A percentile compares a stretch with the other conserved stretches of the same genome.
Conservation (phyloP, 2,888 invertebrate genomes). For the Oxystoma pomonae region DNA sequence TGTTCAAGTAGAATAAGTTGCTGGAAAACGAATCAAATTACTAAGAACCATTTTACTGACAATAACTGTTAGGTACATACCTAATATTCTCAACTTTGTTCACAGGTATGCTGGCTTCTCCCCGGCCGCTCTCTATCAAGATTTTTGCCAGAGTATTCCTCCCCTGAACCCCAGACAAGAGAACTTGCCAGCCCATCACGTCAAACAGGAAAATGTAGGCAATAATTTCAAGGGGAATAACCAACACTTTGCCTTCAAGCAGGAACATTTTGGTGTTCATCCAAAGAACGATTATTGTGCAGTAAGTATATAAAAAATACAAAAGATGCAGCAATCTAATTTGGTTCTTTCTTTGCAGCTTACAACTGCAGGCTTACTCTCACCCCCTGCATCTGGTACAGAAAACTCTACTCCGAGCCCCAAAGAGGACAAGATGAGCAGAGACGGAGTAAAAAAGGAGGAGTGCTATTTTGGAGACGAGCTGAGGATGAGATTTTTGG, state of each 20-base stretch:
- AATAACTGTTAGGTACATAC: background rate
- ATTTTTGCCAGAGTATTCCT: background rate
- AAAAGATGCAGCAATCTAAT: no score
- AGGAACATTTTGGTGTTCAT: background rate
- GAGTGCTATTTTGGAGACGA: background rate
- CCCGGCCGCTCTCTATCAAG: background rate
- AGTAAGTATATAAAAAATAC: no score
- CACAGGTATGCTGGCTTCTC: background rate
- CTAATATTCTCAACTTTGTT: background rate
- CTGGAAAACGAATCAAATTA: no score
- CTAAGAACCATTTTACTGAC: no score
- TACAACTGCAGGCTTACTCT: background rate
- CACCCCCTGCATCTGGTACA: background rate
- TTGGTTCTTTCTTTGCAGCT: no score
- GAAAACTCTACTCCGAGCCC: background rate
- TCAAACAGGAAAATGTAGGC: background rate
- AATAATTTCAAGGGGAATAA: background rate
- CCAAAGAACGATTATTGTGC: background rate
- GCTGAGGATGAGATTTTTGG: background rate
- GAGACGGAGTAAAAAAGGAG: background rate
- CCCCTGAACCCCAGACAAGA: background rate
- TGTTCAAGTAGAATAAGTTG: no score
- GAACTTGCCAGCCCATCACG: background rate
- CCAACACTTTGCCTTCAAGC: background rate
- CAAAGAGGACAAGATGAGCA: background rate